Evolutionary conservation across 2,797 vertebrate genomes (phyloP), one percentile per base, ranked within the genome.

Genomic region (Enteromius trimaculatus): DNA sequence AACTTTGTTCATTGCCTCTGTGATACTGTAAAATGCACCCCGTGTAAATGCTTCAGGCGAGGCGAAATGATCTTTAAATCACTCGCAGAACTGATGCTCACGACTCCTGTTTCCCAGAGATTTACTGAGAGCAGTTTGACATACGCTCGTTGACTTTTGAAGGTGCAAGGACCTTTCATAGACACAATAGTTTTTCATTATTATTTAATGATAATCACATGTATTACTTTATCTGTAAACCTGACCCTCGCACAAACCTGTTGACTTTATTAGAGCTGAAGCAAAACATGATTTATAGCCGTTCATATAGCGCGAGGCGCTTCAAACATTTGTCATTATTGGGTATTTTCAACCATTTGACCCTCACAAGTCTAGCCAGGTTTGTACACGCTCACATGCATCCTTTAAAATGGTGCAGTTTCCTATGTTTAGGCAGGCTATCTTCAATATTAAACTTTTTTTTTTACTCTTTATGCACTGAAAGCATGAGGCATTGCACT

Each of bases 91-190:
- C 9, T 65, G 86, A 85, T 83, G 86, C 86, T 77, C 86, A 87
- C 86, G 86, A 87, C 80, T 87, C 77, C 14, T n/a, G 31, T 76
- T 87, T 72, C 64, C 8, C 86, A 21, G 62, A 21, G 60, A 58
- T 82, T 77, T 75, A 77, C 62, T 7, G 55, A 71, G 79, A 37
- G 55, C n/a, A 62, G 34, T 34, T 79, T 68, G 71, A 68, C 64
- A 68, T 23, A n/a, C 21, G 16, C 47, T 66, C 60, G 58, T 34
- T 47, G 77, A 64, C 60, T 51, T 51, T 53, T 65, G 5, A 47
- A 26, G 42, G n/a, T 39, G 9, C 21, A 5, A 26, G 16, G 29
- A 39, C 29, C 31, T 23, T 10, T 37, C 39, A 21, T 2, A 47
- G 17, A 62, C 55, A 3, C 13, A 10, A 9, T 21, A 14, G 16